Base-by-base conservation (phyloP, 2,113 vertebrate species). In the Australoheros scitulus region DNA sequence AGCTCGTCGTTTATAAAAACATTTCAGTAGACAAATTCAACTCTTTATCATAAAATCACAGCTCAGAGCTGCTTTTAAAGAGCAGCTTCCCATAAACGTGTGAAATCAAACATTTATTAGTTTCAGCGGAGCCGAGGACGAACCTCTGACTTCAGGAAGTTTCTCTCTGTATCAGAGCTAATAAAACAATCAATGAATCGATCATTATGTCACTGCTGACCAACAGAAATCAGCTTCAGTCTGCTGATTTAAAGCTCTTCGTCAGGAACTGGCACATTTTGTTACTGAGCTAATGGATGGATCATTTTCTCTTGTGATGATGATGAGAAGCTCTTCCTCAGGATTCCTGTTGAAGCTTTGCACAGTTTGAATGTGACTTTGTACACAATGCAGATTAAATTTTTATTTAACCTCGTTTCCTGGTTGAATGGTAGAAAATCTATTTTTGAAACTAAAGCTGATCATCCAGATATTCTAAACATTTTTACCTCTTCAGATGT, bases 351-450 rank as follows among this genome's bases (percentile, higher is more conserved):
- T 72, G 47, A 72, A 52, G 68, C 68, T 52, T 72, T 72, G 68
- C 68, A 72, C 65, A 55, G 47, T 52, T 32, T 72, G 24, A 72
- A 72, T 55, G 68, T 72, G 68, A 72, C 47, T 72, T 72, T 72
- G 43, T 17, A 72, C 26, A 55, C 29, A 72, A 52, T 72, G 43
- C 65, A 72, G 43, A 72, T 72, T 32, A 55, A 72, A 55, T 5
- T 14, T 14, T 52, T 55, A 55, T n/a, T 72, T 72, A 72, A 72
- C 11, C 17, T 72, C 6, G 20, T 72, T 47, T 72, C 17, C 11
- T 72, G 52, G 68, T 72, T 32, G 68, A 72, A 10, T 52, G 9
- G 15, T 29, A 50, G 43, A 68, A 68, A 68, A 11, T 26, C 26
- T 26, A 26, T 26, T 26, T 26, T 26, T 41, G 41, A 41, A 41